phyloP scores from a whole-genome alignment of 2,888 invertebrate species.

The Hololepta plana region DNA sequence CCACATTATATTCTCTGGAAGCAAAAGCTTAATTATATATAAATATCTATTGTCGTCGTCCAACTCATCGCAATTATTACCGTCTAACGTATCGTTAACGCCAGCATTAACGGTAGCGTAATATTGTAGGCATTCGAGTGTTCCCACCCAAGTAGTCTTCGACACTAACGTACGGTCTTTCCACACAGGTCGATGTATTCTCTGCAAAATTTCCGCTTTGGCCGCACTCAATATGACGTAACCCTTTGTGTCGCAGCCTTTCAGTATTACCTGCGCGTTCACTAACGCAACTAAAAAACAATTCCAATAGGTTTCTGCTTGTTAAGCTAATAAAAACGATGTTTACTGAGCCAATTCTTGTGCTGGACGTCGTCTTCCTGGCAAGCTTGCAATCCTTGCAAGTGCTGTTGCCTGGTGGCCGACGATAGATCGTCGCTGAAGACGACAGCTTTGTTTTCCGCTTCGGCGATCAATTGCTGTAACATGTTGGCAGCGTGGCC shows the following conservation, averaged over 20 bases:
- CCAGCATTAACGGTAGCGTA: conserved; percentile 91
- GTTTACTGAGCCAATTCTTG: conserved; percentile 84
- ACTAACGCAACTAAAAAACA: conserved; percentile 57
- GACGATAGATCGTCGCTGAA: conserved; percentile 87
- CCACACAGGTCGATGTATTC: conserved; percentile 79
- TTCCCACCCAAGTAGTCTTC: conserved; percentile 91
- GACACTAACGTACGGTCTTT: conserved; percentile 69
- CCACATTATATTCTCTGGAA: conserved; percentile 86
- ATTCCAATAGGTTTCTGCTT: conserved; percentile 3
- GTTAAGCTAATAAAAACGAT: conserved; percentile 9
- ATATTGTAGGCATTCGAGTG: conserved; percentile 96
- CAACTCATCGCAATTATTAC: conserved; percentile 15
- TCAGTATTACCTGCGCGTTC: conserved; percentile 84
- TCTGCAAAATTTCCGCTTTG: conserved; percentile 84
- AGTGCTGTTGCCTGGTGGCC: conserved; percentile 52
- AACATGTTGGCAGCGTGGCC: conserved; percentile 68
- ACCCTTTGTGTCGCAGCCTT: conserved; percentile 92
- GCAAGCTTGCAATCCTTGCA: conserved; percentile 75
- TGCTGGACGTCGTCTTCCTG: conserved; percentile 80
- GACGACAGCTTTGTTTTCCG: conserved; percentile 83
- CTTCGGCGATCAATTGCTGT: conserved; percentile 83
- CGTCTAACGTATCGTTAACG: conserved; percentile 46
- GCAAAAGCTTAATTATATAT: conserved; percentile 1
- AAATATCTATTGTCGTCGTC: neutral
- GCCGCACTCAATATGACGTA: conserved; percentile 95